phyloP scores from a whole-genome alignment of 1,140 invertebrate species.

The Leptinotarsa texana region DNA sequence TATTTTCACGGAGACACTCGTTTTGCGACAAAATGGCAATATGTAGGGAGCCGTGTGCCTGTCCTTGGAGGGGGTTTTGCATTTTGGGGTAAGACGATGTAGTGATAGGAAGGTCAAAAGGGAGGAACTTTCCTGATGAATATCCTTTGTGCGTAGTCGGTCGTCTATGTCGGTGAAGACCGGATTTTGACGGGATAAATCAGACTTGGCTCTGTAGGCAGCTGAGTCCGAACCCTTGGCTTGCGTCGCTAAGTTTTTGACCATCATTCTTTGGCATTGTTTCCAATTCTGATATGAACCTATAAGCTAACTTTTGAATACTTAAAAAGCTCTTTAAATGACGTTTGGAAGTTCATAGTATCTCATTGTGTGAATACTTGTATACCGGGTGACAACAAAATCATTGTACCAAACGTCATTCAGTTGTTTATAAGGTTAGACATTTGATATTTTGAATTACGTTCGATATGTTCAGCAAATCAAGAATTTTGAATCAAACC shows the following conservation, averaged over 20 bases:
- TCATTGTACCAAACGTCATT: too few species aligned
- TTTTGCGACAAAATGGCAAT: conserved; percentile 32
- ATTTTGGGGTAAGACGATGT: conserved; percentile 39
- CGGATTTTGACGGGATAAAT: conserved; percentile 38
- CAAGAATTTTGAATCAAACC: too few species aligned
- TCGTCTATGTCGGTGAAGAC: conserved; percentile 33
- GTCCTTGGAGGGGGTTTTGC: conserved; percentile 30
- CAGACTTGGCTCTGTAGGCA: conserved; percentile 14
- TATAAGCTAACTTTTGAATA: too few species aligned
- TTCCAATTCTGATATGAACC: too few species aligned
- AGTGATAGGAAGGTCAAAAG: conserved; percentile 43
- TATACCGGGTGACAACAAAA: too few species aligned
- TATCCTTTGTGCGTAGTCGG: conserved; percentile 45
- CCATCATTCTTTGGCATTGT: too few species aligned
- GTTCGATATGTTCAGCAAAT: too few species aligned
- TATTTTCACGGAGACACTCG: conserved; percentile 31
- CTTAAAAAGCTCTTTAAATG: too few species aligned
- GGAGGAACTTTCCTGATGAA: conserved; percentile 43
- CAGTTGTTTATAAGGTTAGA: too few species aligned
- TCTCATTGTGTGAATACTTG: too few species aligned
- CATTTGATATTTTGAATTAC: too few species aligned
- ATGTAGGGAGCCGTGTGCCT: conserved; percentile 33
- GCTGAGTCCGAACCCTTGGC: conserved; percentile 25
- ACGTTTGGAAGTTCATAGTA: too few species aligned
- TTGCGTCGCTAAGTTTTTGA: neutral